A percentile compares a stretch with the other conserved stretches of the same genome.
Evolutionary conservation across 2,797 vertebrate genomes (phyloP).

Genomic region (Dendrocincla fuliginosa): DNA sequence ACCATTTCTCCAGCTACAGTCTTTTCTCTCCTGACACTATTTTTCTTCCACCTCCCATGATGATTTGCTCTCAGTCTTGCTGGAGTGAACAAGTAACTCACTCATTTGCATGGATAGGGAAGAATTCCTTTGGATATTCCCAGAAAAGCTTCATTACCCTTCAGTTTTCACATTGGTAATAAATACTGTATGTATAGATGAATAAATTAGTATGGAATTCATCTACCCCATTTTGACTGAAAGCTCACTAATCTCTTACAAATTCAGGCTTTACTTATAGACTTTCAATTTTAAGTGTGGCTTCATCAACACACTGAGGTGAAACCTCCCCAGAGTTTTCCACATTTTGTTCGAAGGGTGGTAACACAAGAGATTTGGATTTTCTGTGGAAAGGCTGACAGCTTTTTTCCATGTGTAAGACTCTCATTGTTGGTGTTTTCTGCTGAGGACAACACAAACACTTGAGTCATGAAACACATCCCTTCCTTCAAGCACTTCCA

Average conservation of each 20-base stretch:
- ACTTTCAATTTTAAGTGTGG: background rate
- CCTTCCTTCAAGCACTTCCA: constrained; percentile 37
- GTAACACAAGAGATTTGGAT: background rate
- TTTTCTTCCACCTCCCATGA: background rate
- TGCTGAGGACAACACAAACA: background rate
- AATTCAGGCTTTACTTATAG: background rate
- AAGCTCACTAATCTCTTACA: background rate
- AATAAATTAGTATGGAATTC: background rate
- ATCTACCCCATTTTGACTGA: background rate
- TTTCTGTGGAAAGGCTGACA: constrained; percentile 2
- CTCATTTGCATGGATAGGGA: background rate
- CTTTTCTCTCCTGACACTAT: background rate
- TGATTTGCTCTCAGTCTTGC: background rate
- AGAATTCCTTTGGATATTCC: background rate
- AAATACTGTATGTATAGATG: background rate
- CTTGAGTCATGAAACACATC: constrained; percentile 10
- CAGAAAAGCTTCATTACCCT: background rate
- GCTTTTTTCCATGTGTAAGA: background rate
- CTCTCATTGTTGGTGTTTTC: background rate
- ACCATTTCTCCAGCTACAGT: background rate
- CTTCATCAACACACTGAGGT: background rate
- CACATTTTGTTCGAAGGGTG: background rate
- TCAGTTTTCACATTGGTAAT: background rate
- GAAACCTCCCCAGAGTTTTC: background rate
- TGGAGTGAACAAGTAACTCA: background rate